phyloP scores from a whole-genome alignment of 2,797 vertebrate genomes.

The Sebastes cheni region DNA sequence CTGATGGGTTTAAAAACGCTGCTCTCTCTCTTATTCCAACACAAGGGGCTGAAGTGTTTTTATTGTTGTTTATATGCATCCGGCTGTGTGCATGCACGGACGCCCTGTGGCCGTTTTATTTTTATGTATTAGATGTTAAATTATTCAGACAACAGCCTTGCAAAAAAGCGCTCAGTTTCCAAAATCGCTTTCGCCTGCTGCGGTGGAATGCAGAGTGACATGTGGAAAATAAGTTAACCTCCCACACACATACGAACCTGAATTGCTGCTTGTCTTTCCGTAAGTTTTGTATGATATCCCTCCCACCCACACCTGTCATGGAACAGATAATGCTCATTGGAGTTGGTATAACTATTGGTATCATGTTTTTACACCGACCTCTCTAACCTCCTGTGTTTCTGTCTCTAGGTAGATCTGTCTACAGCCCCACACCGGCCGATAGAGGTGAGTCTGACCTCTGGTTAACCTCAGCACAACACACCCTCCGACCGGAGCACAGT shows the following conservation, averaged over 20 bases:
- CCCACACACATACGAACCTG: slow-evolving; percentile 5
- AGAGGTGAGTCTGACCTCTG: slow-evolving; percentile 76
- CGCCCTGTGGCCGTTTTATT: background rate
- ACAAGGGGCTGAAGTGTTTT: background rate
- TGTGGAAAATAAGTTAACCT: slow-evolving; percentile 35
- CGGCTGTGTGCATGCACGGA: background rate
- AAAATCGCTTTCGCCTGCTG: slow-evolving; percentile 18
- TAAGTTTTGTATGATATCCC: slow-evolving; percentile 1
- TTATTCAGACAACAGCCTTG: background rate
- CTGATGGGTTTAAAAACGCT: background rate
- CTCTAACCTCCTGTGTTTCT: slow-evolving; percentile 52
- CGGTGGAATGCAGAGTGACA: slow-evolving; percentile 41
- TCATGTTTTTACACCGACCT: background rate
- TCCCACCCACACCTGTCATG: slow-evolving; percentile 35
- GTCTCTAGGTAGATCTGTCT: slow-evolving; percentile 81
- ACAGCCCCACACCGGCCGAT: slow-evolving; percentile 71
- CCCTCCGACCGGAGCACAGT: background rate
- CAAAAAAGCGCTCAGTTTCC: background rate
- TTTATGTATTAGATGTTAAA: background rate
- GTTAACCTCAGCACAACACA: background rate
- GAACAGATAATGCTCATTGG: background rate
- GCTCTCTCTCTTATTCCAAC: background rate
- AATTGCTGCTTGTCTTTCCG: background rate
- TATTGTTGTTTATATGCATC: background rate
- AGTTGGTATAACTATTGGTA: background rate